These are phyloP conservation scores for Sanderia malayensis DNA, from an alignment of 30 jellyfish, hydroid and myxozoan species.

Conservation along the genomic window DNA sequence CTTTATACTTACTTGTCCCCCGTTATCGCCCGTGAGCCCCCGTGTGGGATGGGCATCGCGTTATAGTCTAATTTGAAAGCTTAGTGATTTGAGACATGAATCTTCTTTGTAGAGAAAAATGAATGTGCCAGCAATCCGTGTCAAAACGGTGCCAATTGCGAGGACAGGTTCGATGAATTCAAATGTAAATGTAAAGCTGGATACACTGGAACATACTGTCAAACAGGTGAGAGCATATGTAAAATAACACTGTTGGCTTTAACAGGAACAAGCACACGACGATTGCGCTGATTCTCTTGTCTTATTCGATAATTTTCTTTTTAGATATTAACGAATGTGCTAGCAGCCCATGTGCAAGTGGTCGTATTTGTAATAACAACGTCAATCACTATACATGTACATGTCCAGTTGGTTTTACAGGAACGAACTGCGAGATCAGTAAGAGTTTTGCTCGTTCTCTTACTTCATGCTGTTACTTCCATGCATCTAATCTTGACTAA, in stretches of 20 bases:
- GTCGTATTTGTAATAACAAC: not conserved
- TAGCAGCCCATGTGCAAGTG: slow-evolving; percentile 14
- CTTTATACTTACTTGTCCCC: no score
- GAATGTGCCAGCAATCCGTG: slow-evolving; percentile 17
- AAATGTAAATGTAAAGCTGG: slow-evolving; percentile 13
- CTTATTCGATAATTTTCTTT: not conserved
- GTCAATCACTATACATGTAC: slow-evolving; percentile 7
- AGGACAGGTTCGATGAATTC: not conserved
- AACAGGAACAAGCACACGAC: no score
- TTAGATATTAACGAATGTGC: slow-evolving; percentile 4
- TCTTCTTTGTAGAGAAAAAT: not conserved
- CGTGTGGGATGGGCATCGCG: no score
- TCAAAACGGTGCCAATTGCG: slow-evolving; percentile 13
- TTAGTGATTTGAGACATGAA: no score
- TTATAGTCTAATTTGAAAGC: no score
- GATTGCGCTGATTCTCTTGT: not conserved
- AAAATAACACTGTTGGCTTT: no score
- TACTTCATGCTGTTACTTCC: no score
- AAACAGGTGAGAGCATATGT: no score
- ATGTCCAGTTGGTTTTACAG: slow-evolving; percentile 16
- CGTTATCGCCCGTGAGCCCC: no score
- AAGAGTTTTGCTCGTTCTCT: no score
- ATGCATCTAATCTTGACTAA: not conserved
- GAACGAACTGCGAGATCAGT: slow-evolving; percentile 11
- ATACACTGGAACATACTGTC: slow-evolving; percentile 8